Evolutionary conservation across 2,797 vertebrate species (phyloP), one percentile per base, ranked within the genome.

Genomic region (Coilia nasus): DNA sequence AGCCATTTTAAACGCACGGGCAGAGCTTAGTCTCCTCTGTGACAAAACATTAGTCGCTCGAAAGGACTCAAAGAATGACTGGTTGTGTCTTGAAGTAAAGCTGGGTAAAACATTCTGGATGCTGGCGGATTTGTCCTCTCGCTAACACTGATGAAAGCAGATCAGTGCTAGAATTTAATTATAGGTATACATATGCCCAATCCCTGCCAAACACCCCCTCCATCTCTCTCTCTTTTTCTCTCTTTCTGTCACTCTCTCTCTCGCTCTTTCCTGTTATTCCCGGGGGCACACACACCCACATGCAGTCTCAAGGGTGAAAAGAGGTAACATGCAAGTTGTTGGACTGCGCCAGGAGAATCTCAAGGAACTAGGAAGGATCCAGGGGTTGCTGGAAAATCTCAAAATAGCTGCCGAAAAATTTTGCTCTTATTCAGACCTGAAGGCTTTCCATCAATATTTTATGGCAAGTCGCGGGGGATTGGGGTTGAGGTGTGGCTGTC

Each of bases 391-490:
- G 47, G 41, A 67, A 86, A 82, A 86, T 87, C 87, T 87, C 59
- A 83, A 87, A 81, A 83, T 71, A 35, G 84, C 47, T 25, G 60
- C 56, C 82, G 62, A 89, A 89, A 88, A 14, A 28, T 80, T 50
- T 81, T 54, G 86, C 83, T 84, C 28, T 83, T 89, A 89, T 89
- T 89, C 60, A 85, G 85, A 91, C 88, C 87, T 86, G 84, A 87
- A 90, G 90, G 85, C 82, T 87, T 85, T 87, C 88, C 75, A 90
- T 93, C 85, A 91, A 91, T 92, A 93, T 91, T 91, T 90, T 50
- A 91, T 88, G 80, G 47, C 85, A 81, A 88, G 88, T 86, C 86
- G 88, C 62, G 86, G 82, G 83, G 84, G 86, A 88, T 84, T 81
- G 31, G 86, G 64, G 11, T 10, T 10, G 23, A 14, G 64, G 25